Evolutionary conservation across 2,113 vertebrate genomes (phyloP).

Genomic region (Pao palembangensis): DNA sequence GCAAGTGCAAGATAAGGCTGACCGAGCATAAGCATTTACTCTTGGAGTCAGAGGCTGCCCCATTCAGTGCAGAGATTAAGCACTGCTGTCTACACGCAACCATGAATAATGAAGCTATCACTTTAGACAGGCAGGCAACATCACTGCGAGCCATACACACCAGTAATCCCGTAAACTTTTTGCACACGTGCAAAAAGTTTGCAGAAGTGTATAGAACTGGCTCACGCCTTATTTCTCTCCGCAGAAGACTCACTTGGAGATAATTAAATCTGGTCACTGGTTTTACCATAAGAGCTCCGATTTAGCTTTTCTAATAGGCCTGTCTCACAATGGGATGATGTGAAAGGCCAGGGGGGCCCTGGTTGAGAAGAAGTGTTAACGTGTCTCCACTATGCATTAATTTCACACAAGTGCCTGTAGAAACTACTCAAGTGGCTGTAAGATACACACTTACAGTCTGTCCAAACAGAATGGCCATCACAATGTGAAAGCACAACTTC

Average conservation of each 20-base stretch:
- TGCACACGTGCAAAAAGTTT: slow-evolving; percentile 38
- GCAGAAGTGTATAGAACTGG: slow-evolving; percentile 28
- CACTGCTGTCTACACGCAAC: slow-evolving; percentile 74
- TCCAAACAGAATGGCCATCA: background rate
- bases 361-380: slow-evolving; percentile 2
- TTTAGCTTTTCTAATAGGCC: slow-evolving; percentile 5
- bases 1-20: slow-evolving; percentile 38
- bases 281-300: slow-evolving; percentile 4
- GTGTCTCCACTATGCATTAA: slow-evolving; percentile 2
- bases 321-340: slow-evolving; percentile 7
- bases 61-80: slow-evolving; percentile 70
- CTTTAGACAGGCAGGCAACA: slow-evolving; percentile 66
- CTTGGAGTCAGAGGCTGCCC: slow-evolving; percentile 48
- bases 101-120: slow-evolving; percentile 78
- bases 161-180: slow-evolving; percentile 49
- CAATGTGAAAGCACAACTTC: background rate
- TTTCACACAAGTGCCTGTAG: slow-evolving; percentile 8
- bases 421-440: slow-evolving; percentile 1
- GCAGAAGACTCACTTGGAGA: slow-evolving; percentile 19
- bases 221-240: slow-evolving; percentile 53
- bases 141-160: slow-evolving; percentile 59
- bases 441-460: background rate
- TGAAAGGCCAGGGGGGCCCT: slow-evolving; percentile 1
- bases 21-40: slow-evolving; percentile 47
- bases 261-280: slow-evolving; percentile 4